Evolutionary conservation across 2,113 vertebrate species (phyloP).

Genomic region (Mixornis gularis): DNA sequence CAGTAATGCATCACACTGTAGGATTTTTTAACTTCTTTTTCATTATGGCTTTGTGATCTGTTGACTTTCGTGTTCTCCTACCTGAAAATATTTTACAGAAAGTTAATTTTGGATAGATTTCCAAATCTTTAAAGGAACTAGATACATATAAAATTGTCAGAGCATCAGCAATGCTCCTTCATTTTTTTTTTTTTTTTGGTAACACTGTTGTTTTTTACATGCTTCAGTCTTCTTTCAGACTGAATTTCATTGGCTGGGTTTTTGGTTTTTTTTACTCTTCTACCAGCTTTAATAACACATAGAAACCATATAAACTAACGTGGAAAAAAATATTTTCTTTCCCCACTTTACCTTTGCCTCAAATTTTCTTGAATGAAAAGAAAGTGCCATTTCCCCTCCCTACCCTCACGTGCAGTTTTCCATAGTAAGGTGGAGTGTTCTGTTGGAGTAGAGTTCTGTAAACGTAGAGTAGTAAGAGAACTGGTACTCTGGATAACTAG

Average conservation of each 20-base stretch:
- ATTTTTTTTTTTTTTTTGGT: neutral
- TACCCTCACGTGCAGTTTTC: neutral
- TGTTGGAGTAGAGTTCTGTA: neutral
- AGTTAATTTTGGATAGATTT: neutral
- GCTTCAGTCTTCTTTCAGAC: neutral
- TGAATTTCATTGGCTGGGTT: fast-evolving
- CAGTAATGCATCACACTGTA: fast-evolving
- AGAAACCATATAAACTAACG: neutral
- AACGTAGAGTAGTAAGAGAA: neutral
- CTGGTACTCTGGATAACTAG: neutral
- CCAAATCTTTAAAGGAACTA: neutral
- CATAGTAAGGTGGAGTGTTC: neutral
- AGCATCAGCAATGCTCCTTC: neutral
- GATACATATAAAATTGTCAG: neutral
- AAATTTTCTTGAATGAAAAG: neutral
- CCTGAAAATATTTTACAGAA: neutral
- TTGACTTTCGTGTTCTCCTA: neutral
- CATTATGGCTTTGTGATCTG: neutral
- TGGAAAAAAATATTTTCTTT: neutral
- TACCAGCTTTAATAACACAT: neutral
- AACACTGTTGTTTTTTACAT: neutral
- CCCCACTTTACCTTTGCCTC: neutral
- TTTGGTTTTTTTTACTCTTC: neutral
- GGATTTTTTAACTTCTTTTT: neutral
- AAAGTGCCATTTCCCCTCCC: neutral